Base-by-base conservation (phyloP, 2,797 vertebrate genomes). In the Gallinago stenura region DNA sequence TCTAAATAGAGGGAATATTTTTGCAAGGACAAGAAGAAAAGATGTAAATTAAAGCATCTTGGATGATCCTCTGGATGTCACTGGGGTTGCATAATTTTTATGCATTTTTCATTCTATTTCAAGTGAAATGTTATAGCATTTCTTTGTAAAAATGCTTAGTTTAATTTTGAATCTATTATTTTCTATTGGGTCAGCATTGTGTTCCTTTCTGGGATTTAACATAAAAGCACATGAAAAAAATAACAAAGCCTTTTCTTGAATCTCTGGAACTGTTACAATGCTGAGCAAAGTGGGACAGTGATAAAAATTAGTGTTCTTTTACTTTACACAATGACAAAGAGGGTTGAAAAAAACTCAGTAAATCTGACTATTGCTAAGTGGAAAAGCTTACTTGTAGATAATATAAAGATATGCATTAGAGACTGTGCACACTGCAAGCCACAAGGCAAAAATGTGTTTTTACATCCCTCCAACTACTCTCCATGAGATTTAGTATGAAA, bases 101-200 rank as follows among this genome's bases (percentile, higher is more conserved):
- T 79, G 43, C 11, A 57, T 46, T 41, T 81, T 78, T 86, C n/a
- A 83, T 90, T 96, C 37, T 50, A 68, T 79, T 96, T 92, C 65
- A 88, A 76, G 20, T 10, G 20, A 46, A 43, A 72, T 21, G 7
- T 50, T 86, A 26, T 2, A 83, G 8, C 8, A 33, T 84, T 87
- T 75, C 62, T 79, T 82, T 92, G 46, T 65, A 69, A 87, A 90
- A 93, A 76, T 71, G 45, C 48, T 80, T 73, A 77, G 46, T 60
- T 86, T 87, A 76, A 79, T 89, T 95, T 64, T 84, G 37, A 84
- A 92, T 87, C 39, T 48, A 61, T 86, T 88, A 41, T 92, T 90
- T 91, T 79, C 8, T 84, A 61, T 88, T 95, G 90, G 35, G 48
- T 90, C 88, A 93, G 51, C 68, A 90, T 45, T 41, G n/a, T 78